Conservation (phyloP, 2,888 invertebrate species). For the Megastigmus dorsalis region DNA sequence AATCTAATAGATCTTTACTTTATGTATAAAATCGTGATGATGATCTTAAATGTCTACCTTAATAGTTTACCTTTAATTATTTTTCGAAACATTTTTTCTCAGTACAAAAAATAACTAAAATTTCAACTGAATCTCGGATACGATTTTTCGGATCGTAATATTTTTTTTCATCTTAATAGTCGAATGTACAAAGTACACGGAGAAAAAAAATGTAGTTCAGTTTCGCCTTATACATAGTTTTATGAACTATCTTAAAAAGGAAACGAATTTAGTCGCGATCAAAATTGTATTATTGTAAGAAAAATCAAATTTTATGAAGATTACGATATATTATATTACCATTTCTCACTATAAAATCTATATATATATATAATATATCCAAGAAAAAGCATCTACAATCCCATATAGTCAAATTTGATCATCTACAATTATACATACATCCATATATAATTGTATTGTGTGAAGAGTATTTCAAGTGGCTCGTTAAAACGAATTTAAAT, state of each 20-base stretch:
- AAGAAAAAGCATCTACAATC: conserved; percentile 5
- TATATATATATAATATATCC: too few species aligned
- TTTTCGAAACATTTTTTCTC: conserved; percentile 3
- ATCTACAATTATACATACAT: neutral
- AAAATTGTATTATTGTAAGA: neutral
- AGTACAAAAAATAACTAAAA: neutral
- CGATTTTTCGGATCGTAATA: too few species aligned
- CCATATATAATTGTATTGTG: neutral
- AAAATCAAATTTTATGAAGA: conserved; percentile 24
- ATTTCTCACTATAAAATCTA: conserved; percentile 12
- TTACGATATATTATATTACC: neutral
- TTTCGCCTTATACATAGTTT: neutral
- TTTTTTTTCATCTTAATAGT: too few species aligned
- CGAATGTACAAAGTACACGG: neutral
- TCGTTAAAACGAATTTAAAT: neutral
- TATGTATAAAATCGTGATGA: too few species aligned
- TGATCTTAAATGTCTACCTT: too few species aligned
- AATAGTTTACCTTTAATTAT: too few species aligned
- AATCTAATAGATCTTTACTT: too few species aligned
- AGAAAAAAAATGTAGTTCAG: conserved; percentile 2
- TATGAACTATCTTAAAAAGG: neutral
- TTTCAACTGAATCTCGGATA: neutral
- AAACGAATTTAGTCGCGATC: neutral
- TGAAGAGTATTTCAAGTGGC: neutral
- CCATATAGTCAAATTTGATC: neutral